Base-by-base conservation (phyloP, 2,888 invertebrate species). In the Macaria liturata region DNA sequence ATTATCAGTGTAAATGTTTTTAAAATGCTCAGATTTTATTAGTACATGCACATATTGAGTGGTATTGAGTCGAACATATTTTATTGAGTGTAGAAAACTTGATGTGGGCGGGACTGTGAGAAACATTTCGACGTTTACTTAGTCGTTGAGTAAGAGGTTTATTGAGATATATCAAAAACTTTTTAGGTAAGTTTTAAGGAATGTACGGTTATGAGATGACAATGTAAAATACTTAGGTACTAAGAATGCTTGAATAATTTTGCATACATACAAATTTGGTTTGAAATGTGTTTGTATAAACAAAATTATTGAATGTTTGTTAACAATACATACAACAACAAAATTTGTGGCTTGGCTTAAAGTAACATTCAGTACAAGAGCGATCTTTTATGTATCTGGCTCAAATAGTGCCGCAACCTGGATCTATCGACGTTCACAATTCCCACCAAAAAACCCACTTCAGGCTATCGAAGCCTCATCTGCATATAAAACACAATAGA, bases 401-500 rank as follows among this genome's bases (percentile, higher is more conserved):
- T 62, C 68, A 65, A 46, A 64, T 54, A 46, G 57, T 4, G n/a
- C 49, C 67, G 72, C 76, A 68, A 66, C 63, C 63, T 62, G 71
- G 73, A 71, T 74, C 58, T 62, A 64, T 8, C 70, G 71, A 37
- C 67, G 72, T 73, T 72, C 75, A 48, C 54, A 46, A 3, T 32
- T 49, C 39, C 71, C 62, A 73, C 72, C 69, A 67, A 72, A 75
- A 76, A 68, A 37, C 65, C 66, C 66, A 64, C 56, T 59, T 67
- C 62, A 68, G 58, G 64, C 70, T 68, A 71, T 70, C 70, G 69
- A 71, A 67, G 65, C 54, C 64, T 63, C 59, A 70, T 76, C 39
- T 47, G 54, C 74, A 71, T 74, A 73, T 74, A 65, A 70, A 68
- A 53, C 60, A 50, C 34, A 37, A 50, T 44, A 61, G 47, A 48